phyloP scores from a whole-genome alignment of 2,888 invertebrate genomes.

The Aspidapion aeneum region DNA sequence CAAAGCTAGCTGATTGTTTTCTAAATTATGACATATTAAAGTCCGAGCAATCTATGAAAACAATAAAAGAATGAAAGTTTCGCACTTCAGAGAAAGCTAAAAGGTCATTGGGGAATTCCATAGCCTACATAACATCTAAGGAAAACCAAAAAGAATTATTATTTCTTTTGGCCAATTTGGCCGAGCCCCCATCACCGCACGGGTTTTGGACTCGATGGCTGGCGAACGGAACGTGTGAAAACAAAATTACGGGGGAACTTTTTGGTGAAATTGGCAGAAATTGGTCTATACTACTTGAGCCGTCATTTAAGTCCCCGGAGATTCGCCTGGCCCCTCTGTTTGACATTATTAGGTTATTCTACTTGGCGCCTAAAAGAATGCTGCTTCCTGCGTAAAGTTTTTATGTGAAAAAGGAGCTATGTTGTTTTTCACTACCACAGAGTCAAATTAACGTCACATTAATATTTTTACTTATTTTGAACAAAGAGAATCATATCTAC shows the following conservation, averaged over 20 bases:
- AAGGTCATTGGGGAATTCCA: background rate
- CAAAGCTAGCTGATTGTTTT: background rate
- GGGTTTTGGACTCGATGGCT: slow-evolving; percentile 24
- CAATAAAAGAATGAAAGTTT: slow-evolving; percentile 6
- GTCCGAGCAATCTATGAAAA: background rate
- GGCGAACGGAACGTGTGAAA: slow-evolving; percentile 49
- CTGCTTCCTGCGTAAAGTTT: slow-evolving; percentile 31
- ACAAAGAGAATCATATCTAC: too few species aligned
- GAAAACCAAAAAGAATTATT: slow-evolving; percentile 2
- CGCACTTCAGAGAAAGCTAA: background rate
- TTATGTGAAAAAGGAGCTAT: slow-evolving; percentile 11
- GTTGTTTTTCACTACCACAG: background rate
- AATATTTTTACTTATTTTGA: too few species aligned
- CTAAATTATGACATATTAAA: background rate
- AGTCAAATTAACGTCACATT: too few species aligned
- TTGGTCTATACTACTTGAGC: slow-evolving; percentile 50
- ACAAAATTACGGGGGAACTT: slow-evolving; percentile 37
- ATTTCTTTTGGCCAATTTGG: background rate
- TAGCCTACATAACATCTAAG: background rate
- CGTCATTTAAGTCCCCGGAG: slow-evolving; percentile 41
- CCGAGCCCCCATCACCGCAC: background rate
- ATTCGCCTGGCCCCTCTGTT: slow-evolving; percentile 43
- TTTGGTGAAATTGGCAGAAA: slow-evolving; percentile 57
- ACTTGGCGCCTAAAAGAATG: slow-evolving; percentile 29
- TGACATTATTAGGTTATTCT: slow-evolving; percentile 49